Conservation (phyloP, 2,888 invertebrate genomes). For the Lamproptera curius region DNA sequence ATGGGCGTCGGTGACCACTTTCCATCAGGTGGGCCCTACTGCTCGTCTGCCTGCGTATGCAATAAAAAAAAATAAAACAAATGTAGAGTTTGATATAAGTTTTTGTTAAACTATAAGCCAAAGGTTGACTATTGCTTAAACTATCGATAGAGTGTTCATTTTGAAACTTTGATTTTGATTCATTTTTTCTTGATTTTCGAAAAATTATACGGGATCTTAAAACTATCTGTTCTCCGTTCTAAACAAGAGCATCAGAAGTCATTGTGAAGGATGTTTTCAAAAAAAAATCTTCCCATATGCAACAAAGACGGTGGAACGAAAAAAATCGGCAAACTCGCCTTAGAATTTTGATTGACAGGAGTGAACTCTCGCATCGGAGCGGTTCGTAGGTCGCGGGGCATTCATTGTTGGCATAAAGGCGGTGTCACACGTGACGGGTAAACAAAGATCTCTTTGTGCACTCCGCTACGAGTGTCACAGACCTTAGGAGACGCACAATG, state of each 20-base stretch:
- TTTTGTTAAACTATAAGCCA: no score
- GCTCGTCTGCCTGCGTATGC: no score
- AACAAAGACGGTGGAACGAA: conserved; percentile 4
- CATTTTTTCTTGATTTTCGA: no score
- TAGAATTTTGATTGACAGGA: conserved; percentile 18
- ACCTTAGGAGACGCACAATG: conserved; percentile 8
- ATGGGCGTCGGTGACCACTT: no score
- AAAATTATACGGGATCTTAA: neutral
- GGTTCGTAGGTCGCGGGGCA: conserved; percentile 31
- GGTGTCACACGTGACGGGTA: conserved; percentile 15
- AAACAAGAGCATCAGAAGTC: neutral
- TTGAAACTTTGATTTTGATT: no score
- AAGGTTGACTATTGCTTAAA: no score
- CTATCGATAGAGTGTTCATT: no score
- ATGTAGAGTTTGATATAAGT: no score
- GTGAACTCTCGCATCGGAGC: conserved; percentile 11
- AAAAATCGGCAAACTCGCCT: conserved; percentile 16
- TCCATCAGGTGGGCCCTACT: no score
- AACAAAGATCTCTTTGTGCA: conserved; percentile 10
- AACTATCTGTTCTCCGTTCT: neutral
- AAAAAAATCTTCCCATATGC: conserved; percentile 17
- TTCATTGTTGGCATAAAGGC: conserved; percentile 11
- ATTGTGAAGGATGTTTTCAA: neutral
- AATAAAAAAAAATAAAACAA: no score
- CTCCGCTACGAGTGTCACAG: conserved; percentile 10